Evolutionary conservation across 2,888 invertebrate species (phyloP), one percentile per base, ranked within the genome.

Genomic region (Cryptocephalus primarius): DNA sequence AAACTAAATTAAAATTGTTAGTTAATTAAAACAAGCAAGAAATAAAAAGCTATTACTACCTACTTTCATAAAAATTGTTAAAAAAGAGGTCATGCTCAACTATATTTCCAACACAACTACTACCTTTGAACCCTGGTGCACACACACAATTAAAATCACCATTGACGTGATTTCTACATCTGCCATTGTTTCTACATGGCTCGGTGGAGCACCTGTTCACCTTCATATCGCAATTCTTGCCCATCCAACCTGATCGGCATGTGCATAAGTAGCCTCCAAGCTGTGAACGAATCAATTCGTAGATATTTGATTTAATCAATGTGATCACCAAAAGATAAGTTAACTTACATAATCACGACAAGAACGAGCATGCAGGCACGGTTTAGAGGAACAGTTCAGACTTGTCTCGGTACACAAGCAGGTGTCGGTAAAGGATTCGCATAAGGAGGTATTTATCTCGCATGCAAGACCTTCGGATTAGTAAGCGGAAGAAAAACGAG

Each of bases 161-260:
- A 49, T 76, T 76, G 41, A 69, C 62, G 40, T 65, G 64, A 57
- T 74, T 74, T 45, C 71, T 63, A 65, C 85, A 85, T 45, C 75
- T 74, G 38, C 80, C 85, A 13, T 76, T 78, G 68, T 84, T 81
- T 45, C 72, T 71, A 61, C 85, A 85, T 1, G 80, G 81, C 55
- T 75, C 69, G 53, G 74, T 70, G 43, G 72, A 67, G 59, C 82
- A 82, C 50, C 73, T 72, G 55, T 76, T 73, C 60, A 79, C 64
- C 59, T 73, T 71, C 52, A 72, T 61, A 56, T 77, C 74, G 64
- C 79, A 79, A 56, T 77, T 74, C 39, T 68, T 62, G 42, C 84
- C 83, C 48, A 75, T 69, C 80, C 83, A 88, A 51, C 86, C 86
- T 49, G 74, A 64, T 64, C 77, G 75, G 65, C 87, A 88, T 58